Evolutionary conservation across 2,888 invertebrate species (phyloP).

Genomic region (Limenitis camilla): DNA sequence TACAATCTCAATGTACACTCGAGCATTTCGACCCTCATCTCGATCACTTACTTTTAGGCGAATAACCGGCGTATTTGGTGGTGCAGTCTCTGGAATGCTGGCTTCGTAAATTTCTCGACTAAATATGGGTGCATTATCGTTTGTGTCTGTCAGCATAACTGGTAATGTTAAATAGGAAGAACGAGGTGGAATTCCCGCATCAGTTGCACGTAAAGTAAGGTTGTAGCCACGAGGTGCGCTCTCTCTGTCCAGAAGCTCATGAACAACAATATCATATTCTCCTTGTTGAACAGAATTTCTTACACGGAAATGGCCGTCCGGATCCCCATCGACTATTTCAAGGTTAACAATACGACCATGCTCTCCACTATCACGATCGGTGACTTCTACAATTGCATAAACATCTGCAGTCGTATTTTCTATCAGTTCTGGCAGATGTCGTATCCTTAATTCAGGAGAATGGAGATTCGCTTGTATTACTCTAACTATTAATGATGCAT

Average conservation of each 20-base stretch:
- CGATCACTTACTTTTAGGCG: constrained; percentile 90
- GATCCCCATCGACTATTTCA: constrained; percentile 92
- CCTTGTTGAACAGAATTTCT: constrained; percentile 75
- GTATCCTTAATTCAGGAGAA: constrained; percentile 88
- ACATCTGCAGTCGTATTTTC: constrained; percentile 88
- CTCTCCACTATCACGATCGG: constrained; percentile 87
- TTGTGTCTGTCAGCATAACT: constrained; percentile 85
- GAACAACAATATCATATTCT: constrained; percentile 87
- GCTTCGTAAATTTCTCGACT: constrained; percentile 91
- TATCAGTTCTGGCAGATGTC: constrained; percentile 84
- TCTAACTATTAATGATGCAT: constrained; percentile 83
- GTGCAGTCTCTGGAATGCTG: constrained; percentile 90
- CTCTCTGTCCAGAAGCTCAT: constrained; percentile 85
- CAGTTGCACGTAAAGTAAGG: constrained; percentile 88
- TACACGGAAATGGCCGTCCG: constrained; percentile 90
- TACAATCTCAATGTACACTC: constrained; percentile 90
- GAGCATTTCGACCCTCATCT: constrained; percentile 87
- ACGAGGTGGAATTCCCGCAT: constrained; percentile 86
- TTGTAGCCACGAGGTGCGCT: constrained; percentile 87
- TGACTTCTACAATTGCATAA: constrained; percentile 90
- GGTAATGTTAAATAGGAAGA: constrained; percentile 86
- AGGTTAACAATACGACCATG: constrained; percentile 88
- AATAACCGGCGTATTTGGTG: constrained; percentile 90
- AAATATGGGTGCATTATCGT: constrained; percentile 91
- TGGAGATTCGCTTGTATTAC: constrained; percentile 90